phyloP scores from a whole-genome alignment of 2,888 invertebrate genomes.

The Sericinus montela region DNA sequence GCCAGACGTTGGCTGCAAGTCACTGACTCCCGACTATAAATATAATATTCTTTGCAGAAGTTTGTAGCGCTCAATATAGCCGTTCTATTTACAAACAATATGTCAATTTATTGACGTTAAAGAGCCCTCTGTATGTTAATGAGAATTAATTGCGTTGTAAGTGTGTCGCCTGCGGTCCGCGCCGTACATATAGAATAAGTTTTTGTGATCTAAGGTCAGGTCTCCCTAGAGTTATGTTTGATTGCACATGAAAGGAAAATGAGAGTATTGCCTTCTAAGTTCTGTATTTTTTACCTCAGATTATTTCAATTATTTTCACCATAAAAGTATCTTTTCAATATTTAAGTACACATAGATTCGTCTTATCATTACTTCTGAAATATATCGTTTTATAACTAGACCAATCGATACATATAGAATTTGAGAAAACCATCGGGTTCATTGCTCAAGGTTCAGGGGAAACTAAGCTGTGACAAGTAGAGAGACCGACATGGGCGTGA shows the following conservation, averaged over 20 bases:
- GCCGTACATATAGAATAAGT: conserved; percentile 17
- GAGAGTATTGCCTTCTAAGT: too few species aligned
- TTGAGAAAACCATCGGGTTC: too few species aligned
- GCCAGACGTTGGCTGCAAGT: conserved; percentile 38
- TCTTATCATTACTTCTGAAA: too few species aligned
- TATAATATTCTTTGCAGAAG: conserved; percentile 44
- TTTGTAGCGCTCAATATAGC: conserved; percentile 49
- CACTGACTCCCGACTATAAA: conserved; percentile 55
- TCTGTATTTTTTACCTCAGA: too few species aligned
- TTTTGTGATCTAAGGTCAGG: neutral
- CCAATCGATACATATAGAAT: too few species aligned
- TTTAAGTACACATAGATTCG: too few species aligned
- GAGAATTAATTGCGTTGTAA: conserved; percentile 61
- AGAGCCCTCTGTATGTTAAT: conserved; percentile 45
- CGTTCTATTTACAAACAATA: conserved; percentile 57
- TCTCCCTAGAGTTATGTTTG: neutral
- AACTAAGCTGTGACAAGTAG: too few species aligned
- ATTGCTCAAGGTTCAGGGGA: too few species aligned
- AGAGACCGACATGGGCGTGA: too few species aligned
- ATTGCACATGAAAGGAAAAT: too few species aligned
- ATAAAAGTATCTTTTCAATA: neutral
- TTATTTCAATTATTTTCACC: neutral
- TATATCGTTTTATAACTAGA: too few species aligned
- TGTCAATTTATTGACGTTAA: conserved; percentile 62
- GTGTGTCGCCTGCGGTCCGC: conserved; percentile 38